phyloP scores from a whole-genome alignment of 1,140 invertebrate species.

The Chymomyza costata region DNA sequence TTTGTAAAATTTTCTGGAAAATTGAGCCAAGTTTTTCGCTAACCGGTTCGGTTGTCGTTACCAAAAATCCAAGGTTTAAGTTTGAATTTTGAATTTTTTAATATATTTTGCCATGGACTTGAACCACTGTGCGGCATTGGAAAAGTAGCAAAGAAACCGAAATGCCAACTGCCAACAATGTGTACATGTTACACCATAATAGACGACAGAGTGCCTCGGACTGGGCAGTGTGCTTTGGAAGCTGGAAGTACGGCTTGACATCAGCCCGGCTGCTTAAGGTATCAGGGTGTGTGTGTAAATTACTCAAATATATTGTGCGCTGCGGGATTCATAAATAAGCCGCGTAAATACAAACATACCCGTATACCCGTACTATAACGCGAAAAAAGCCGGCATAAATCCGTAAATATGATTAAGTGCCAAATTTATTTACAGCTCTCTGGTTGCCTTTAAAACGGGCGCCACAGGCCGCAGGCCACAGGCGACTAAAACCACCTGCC shows the following conservation, averaged over 20 bases:
- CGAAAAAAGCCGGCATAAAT: conserved; percentile 29
- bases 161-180: conserved; percentile 16
- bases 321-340: conserved; percentile 67
- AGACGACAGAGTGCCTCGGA: conserved; percentile 40
- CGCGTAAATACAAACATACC: conserved; percentile 31
- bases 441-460: conserved; percentile 52
- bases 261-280: conserved; percentile 21
- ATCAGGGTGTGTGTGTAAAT: conserved; percentile 15
- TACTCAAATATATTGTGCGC: conserved; percentile 19
- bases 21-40: no score
- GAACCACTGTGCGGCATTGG: no score
- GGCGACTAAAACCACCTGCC: conserved; percentile 32
- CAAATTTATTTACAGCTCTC: conserved; percentile 71
- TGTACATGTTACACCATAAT: no score
- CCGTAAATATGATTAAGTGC: conserved; percentile 72
- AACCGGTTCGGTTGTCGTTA: no score
- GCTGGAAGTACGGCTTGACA: no score
- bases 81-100: no score
- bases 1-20: no score
- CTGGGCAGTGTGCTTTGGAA: conserved; percentile 17
- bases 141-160: conserved; percentile 23
- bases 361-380: no score
- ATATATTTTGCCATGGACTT: no score
- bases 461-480: conserved; percentile 19
- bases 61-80: no score